Percentiles rank a stretch among this genome's conserved stretches.
These are phyloP conservation scores for Bombus sylvicola DNA, from an alignment of 1,140 invertebrate species.

Conservation along the genomic window DNA sequence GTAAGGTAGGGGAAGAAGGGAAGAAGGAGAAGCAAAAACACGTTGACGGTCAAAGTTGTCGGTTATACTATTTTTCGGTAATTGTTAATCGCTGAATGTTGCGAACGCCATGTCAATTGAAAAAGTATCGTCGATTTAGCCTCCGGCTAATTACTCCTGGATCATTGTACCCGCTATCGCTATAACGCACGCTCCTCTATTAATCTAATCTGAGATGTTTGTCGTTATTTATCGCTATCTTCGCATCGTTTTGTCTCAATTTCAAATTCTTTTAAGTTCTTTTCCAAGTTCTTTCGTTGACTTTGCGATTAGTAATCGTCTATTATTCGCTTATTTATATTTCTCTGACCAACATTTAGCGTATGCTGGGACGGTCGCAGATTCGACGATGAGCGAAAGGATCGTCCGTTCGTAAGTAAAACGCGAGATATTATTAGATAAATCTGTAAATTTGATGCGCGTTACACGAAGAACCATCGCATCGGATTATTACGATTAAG, in stretches of 20 bases:
- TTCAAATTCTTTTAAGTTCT: too few species aligned
- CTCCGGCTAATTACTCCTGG: neutral
- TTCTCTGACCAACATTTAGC: neutral
- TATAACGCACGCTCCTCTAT: neutral
- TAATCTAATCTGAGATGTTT: slow-evolving; percentile 8
- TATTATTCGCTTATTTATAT: neutral
- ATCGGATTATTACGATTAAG: neutral
- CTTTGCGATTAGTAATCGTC: too few species aligned
- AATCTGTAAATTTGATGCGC: neutral
- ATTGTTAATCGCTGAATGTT: neutral
- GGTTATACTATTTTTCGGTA: too few species aligned
- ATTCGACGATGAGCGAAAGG: too few species aligned
- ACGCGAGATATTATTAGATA: neutral
- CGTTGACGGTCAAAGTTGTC: neutral
- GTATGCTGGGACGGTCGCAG: too few species aligned
- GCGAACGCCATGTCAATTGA: slow-evolving; percentile 16
- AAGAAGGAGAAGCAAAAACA: neutral
- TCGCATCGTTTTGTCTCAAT: neutral
- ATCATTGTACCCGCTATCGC: neutral
- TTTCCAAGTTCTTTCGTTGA: too few species aligned
- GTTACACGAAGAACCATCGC: neutral
- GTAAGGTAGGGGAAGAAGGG: too few species aligned
- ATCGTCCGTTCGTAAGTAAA: neutral
- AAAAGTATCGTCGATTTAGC: slow-evolving; percentile 22
- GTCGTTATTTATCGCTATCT: neutral